phyloP scores from a whole-genome alignment of 2,888 invertebrate species.

The Ormyrus nitidulus region DNA sequence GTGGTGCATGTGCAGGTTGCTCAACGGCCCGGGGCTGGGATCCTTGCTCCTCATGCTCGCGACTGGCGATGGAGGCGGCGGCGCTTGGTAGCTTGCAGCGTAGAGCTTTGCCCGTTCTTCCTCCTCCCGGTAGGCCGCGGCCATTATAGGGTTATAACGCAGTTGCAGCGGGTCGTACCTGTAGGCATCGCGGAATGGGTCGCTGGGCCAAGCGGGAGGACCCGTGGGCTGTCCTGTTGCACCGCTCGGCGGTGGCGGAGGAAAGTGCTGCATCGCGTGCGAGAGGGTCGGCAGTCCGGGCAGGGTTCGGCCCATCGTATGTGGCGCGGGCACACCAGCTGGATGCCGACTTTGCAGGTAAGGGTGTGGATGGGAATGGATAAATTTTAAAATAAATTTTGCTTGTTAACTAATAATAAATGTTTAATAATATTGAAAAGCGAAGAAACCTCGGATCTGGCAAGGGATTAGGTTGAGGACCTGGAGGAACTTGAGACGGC shows the following conservation, averaged over 20 bases:
- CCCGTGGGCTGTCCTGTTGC: conserved; percentile 71
- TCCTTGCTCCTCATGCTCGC: conserved; percentile 76
- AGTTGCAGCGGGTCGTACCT: conserved; percentile 82
- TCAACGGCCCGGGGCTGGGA: conserved; percentile 76
- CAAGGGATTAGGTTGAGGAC: conserved; percentile 75
- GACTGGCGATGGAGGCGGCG: conserved; percentile 75
- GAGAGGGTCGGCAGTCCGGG: conserved; percentile 77
- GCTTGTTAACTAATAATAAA: neutral
- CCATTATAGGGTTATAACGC: conserved; percentile 87
- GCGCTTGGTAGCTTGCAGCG: conserved; percentile 51
- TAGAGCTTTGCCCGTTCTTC: conserved; percentile 82
- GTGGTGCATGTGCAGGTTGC: conserved; percentile 77
- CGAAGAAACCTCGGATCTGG: conserved; percentile 77
- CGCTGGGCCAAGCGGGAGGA: conserved; percentile 77
- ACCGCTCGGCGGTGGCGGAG: conserved; percentile 72
- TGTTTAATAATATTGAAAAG: too few species aligned
- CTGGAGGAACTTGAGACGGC: conserved; percentile 62
- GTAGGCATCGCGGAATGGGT: conserved; percentile 84
- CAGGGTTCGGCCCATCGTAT: conserved; percentile 77
- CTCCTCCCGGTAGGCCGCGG: conserved; percentile 84
- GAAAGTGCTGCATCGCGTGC: conserved; percentile 76
- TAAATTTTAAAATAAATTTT: neutral
- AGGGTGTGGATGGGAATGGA: conserved; percentile 74
- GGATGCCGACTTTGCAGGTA: conserved; percentile 70
- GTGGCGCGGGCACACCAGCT: conserved; percentile 76